A percentile compares a stretch with the other conserved stretches of the same genome.
phyloP scores from a whole-genome alignment of 2,888 invertebrate genomes.

The Coecobrya sp. region DNA sequence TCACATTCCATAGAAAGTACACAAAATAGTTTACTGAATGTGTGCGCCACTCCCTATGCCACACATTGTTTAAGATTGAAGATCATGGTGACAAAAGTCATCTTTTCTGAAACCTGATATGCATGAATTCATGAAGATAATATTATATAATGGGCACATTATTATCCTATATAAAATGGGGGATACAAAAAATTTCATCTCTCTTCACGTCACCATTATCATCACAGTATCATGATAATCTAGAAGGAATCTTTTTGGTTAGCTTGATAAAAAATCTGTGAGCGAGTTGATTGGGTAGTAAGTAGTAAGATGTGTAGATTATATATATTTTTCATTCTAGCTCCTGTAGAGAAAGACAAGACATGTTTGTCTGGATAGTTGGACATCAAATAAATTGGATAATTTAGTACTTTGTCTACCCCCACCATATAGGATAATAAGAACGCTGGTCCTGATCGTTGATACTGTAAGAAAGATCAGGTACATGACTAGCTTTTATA shows the following conservation, averaged over 20 bases:
- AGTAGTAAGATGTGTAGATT: constrained; percentile 6
- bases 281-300: constrained; percentile 56
- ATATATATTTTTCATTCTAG: constrained; percentile 44
- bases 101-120: constrained; percentile 67
- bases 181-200: neutral
- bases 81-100: constrained; percentile 70
- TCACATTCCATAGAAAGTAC: constrained; percentile 47
- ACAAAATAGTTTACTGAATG: neutral
- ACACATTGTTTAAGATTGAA: constrained; percentile 31
- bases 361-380: constrained; percentile 64
- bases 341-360: constrained; percentile 71
- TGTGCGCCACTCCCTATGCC: constrained; percentile 70
- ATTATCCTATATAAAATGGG: neutral
- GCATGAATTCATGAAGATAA: neutral
- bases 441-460: neutral
- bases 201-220: neutral
- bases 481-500: constrained; percentile 32
- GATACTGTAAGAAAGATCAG: constrained; percentile 12
- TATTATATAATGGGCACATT: constrained; percentile 33
- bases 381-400: constrained; percentile 69
- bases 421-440: neutral
- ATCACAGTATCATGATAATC: constrained; percentile 33
- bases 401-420: constrained; percentile 72
- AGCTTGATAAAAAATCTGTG: constrained; percentile 33
- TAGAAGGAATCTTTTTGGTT: constrained; percentile 28